Conservation (phyloP, 1,140 invertebrate species). For the Bicyclus anynana region DNA sequence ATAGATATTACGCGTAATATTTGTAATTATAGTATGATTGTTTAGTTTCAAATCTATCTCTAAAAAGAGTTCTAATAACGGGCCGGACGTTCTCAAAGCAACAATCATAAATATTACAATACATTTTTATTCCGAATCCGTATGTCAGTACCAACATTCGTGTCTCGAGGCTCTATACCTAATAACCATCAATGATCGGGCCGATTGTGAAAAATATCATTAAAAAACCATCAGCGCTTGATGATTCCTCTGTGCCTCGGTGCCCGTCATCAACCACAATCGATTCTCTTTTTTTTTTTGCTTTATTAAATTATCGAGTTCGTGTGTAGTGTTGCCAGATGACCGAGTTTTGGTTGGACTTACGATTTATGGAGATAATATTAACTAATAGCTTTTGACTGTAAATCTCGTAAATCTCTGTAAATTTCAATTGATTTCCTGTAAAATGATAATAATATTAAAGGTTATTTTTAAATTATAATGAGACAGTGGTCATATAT, state of each 20-base stretch:
- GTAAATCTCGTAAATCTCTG: too few relatives aligned
- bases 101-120: conserved; percentile 21
- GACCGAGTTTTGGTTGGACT: background rate
- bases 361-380: too few relatives aligned
- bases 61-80: background rate
- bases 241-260: conserved; percentile 59
- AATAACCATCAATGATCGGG: conserved; percentile 72
- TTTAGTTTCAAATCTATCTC: background rate
- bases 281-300: conserved; percentile 59
- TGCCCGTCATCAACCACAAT: conserved; percentile 65
- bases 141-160: conserved; percentile 23
- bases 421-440: too few relatives aligned
- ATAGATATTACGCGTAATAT: too few relatives aligned
- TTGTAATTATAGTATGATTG: too few relatives aligned
- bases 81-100: conserved; percentile 14
- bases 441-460: too few relatives aligned
- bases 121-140: conserved; percentile 19
- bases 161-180: conserved; percentile 64
- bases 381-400: too few relatives aligned
- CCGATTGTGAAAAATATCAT: conserved; percentile 75
- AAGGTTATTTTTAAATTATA: too few relatives aligned
- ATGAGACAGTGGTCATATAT: too few relatives aligned
- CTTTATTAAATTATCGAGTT: conserved; percentile 67
- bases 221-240: conserved; percentile 73
- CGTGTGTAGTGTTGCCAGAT: conserved; percentile 14